These are phyloP conservation scores for Drosophila melanogaster DNA, from an alignment of 1,140 invertebrate species.

Conservation along the genomic window DNA sequence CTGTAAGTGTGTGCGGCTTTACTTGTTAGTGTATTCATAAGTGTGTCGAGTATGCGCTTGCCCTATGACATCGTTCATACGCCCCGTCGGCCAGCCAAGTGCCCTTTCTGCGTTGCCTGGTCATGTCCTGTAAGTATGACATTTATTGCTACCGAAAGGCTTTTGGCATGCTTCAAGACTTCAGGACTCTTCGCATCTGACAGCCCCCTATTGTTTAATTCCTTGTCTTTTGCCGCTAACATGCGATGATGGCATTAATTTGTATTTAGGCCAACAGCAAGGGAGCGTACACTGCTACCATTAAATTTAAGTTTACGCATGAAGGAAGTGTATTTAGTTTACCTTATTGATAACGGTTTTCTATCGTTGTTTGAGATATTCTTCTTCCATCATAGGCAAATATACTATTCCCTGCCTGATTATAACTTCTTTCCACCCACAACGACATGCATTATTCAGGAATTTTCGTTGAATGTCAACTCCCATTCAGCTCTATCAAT, in stretches of 20 bases:
- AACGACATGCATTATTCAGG: slow-evolving; percentile 15
- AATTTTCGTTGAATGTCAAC: slow-evolving; percentile 33
- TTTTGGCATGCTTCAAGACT: slow-evolving; percentile 77
- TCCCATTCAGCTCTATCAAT: slow-evolving; percentile 24
- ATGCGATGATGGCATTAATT: slow-evolving; percentile 46
- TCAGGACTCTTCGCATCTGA: slow-evolving; percentile 55
- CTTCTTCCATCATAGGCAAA: background rate
- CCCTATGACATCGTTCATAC: slow-evolving; percentile 78
- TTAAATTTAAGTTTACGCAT: background rate
- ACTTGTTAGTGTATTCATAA: slow-evolving; percentile 23
- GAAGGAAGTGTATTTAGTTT: background rate
- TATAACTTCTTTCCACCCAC: background rate
- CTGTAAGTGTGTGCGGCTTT: slow-evolving; percentile 22
- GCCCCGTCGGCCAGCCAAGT: slow-evolving; percentile 78
- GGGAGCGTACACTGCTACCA: background rate
- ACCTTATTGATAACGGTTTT: background rate
- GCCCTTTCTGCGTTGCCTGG: slow-evolving; percentile 35
- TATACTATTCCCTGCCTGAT: background rate
- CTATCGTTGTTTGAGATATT: background rate
- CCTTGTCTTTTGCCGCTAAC: slow-evolving; percentile 16
- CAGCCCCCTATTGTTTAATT: slow-evolving; percentile 24
- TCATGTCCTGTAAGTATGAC: slow-evolving; percentile 62
- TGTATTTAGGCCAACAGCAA: background rate
- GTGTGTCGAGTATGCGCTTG: slow-evolving; percentile 50
- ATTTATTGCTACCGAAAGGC: slow-evolving; percentile 81